These are phyloP conservation scores for Neocloeon triangulifer DNA, from an alignment of 1,140 invertebrate genomes.

Conservation along the genomic window DNA sequence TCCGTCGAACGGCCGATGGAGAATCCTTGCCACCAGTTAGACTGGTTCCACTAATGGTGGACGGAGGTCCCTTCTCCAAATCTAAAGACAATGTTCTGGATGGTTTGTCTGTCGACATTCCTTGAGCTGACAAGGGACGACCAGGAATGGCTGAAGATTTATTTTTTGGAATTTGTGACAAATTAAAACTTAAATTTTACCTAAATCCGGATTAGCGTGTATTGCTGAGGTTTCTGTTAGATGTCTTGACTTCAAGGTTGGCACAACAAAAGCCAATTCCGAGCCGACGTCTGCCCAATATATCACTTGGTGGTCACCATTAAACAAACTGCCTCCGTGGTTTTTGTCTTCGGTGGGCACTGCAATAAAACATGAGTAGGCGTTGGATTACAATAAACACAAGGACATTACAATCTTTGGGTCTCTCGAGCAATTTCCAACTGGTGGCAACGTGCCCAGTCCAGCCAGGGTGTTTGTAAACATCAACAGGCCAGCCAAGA, in stretches of 20 bases:
- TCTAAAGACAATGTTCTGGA: constrained; percentile 41
- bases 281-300: constrained; percentile 94
- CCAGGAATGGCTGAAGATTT: not conserved
- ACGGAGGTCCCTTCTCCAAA: constrained; percentile 32
- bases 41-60: constrained; percentile 15
- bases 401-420: constrained; percentile 2
- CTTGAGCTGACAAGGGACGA: too few species aligned
- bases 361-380: constrained; percentile 1
- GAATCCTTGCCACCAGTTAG: too few species aligned
- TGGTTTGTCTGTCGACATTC: constrained; percentile 5
- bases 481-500: constrained; percentile 67
- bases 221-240: constrained; percentile 1
- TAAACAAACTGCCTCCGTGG: constrained; percentile 39
- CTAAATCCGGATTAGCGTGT: not conserved
- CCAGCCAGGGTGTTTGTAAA: constrained; percentile 68
- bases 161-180: too few species aligned
- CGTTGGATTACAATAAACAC: not conserved
- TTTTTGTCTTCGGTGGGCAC: constrained; percentile 5
- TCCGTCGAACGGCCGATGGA: not conserved
- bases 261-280: constrained; percentile 86
- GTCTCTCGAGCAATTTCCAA: constrained; percentile 25
- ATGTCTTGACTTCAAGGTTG: constrained; percentile 27
- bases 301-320: constrained; percentile 47
- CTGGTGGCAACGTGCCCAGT: constrained; percentile 65
- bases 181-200: too few species aligned